These are phyloP conservation scores for Pagrus major DNA, from an alignment of 2,113 vertebrate species.

Conservation along the genomic window DNA sequence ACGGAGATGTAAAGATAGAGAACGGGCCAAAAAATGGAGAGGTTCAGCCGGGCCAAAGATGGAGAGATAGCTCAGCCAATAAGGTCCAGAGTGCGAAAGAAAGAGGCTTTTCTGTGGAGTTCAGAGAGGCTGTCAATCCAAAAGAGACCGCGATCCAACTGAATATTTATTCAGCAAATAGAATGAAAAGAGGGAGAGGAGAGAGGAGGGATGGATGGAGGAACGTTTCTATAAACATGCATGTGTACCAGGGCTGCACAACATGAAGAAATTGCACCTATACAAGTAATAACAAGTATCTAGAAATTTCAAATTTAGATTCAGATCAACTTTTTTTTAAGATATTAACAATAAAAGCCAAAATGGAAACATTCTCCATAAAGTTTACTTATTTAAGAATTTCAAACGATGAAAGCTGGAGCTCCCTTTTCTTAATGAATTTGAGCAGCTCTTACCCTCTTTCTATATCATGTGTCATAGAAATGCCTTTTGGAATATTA, in stretches of 20 bases:
- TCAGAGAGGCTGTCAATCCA: conserved; percentile 39
- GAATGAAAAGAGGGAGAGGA: conserved; percentile 33
- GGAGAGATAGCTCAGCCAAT: conserved; percentile 59
- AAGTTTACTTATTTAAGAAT: not conserved
- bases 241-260: not conserved
- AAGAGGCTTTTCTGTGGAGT: conserved; percentile 57
- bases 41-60: conserved; percentile 63
- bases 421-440: not conserved
- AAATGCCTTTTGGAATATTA: not conserved
- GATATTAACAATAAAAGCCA: not conserved
- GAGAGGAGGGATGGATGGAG: not conserved
- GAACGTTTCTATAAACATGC: not conserved
- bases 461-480: not conserved
- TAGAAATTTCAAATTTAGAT: not conserved
- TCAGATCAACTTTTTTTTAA: not conserved
- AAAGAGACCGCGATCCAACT: conserved; percentile 2
- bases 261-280: not conserved
- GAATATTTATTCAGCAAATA: conserved; percentile 66
- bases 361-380: not conserved
- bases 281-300: not conserved
- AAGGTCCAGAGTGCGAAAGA: conserved; percentile 56
- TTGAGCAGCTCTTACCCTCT: not conserved
- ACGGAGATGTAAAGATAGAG: conserved; percentile 63
- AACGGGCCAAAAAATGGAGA: conserved; percentile 35
- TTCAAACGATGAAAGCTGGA: not conserved